Evolutionary conservation across 1,140 invertebrate genomes (phyloP).

Genomic region (Scaptomyza graminum): DNA sequence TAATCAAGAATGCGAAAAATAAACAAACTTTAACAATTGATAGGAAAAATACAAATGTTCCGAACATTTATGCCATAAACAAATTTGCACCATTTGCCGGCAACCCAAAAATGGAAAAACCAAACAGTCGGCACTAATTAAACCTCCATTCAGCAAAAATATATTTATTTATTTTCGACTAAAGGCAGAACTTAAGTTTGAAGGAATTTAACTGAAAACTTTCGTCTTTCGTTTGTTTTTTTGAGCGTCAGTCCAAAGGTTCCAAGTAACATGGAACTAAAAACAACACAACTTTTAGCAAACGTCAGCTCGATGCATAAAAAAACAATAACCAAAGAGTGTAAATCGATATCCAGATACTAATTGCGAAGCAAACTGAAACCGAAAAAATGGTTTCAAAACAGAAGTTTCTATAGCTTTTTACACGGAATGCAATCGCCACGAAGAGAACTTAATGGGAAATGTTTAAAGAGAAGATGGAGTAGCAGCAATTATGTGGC

Average conservation of each 20-base stretch:
- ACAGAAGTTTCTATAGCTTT: slow-evolving; percentile 23
- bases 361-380: background rate
- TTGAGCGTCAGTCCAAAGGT: slow-evolving; percentile 27
- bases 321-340: background rate
- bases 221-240: too few species aligned
- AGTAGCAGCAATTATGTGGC: slow-evolving; percentile 4
- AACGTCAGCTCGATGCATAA: slow-evolving; percentile 18
- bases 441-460: slow-evolving; percentile 14
- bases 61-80: slow-evolving; percentile 2
- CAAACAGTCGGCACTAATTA: background rate
- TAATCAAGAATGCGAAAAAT: too few species aligned
- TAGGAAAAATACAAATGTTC: slow-evolving; percentile 16
- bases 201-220: too few species aligned
- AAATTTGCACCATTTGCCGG: background rate
- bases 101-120: background rate
- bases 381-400: slow-evolving; percentile 15
- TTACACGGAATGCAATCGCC: slow-evolving; percentile 27
- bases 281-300: slow-evolving; percentile 11
- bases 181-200: too few species aligned
- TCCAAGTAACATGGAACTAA: slow-evolving; percentile 1
- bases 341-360: slow-evolving; percentile 24
- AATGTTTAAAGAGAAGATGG: slow-evolving; percentile 18
- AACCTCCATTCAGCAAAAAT: background rate
- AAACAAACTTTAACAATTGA: slow-evolving; percentile 23
- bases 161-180: too few species aligned